Evolutionary conservation across 2,113 vertebrate genomes (phyloP), one percentile per base, ranked within the genome.

Genomic region (Gasterosteus nipponicus): DNA sequence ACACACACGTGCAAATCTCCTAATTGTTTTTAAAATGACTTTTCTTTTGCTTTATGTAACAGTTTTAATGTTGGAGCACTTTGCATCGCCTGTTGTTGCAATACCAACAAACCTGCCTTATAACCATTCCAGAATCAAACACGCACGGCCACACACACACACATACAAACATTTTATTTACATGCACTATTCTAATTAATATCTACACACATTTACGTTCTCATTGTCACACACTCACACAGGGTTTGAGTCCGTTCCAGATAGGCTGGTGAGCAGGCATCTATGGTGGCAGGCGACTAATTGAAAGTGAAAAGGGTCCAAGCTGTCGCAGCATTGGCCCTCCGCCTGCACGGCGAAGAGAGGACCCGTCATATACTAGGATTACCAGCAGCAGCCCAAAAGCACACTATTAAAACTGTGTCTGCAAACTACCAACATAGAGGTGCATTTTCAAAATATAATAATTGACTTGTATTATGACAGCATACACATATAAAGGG

Each of bases 241-340:
- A 83, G 10, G 14, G 19, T 64, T 81, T 77, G 77, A 80, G 42
- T 47, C 64, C 49, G 7, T 51, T 86, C 69, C 78, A 78, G 53
- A 60, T 70, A 78, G 33, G 69, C 70, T 73, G 47, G 69, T 69
- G 74, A 80, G 69, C 49, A 85, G 66, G 60, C 56, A 71, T 77
- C 75, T 67, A 76, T 42, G 73, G 69, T 58, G 83, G 67, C 81
- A 72, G 58, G 35, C 47, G 66, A 69, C 68, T 86, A 81, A 88
- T 79, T 62, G 80, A 84, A 80, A 73, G 39, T 80, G 65, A 87
- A 69, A 58, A 60, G 71, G 51, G 53, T 68, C 80, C 75, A 81
- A 79, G 69, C 73, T 71, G 76, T 73, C 19, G 47, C 39, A 39
- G 59, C 38, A 1, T 46, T 78, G 71, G 77, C 63, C 69, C 56